These are phyloP conservation scores for Noctuana brunneofusca DNA, from an alignment of 2,888 invertebrate genomes.

Conservation along the genomic window DNA sequence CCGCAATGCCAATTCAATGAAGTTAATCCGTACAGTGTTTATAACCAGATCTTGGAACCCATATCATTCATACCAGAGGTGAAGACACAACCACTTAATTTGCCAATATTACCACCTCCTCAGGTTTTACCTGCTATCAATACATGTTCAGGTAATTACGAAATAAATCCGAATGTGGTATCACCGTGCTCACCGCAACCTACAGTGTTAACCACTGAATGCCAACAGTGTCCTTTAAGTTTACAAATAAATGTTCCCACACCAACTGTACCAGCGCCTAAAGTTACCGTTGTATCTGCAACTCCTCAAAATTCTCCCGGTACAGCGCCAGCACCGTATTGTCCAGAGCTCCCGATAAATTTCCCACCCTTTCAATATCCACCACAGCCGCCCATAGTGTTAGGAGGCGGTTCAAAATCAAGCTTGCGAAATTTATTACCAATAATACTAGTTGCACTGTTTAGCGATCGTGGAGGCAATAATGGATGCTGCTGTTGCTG, in stretches of 20 bases:
- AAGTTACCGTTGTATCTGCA: constrained; percentile 47
- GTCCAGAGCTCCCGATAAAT: constrained; percentile 24
- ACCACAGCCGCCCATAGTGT: constrained; percentile 47
- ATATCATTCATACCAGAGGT: constrained; percentile 23
- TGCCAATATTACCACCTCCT: constrained; percentile 33
- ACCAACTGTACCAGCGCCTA: constrained; percentile 47
- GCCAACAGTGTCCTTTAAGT: constrained; percentile 47
- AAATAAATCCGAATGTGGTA: constrained; percentile 31
- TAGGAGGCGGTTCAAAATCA: constrained; percentile 48
- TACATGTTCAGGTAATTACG: constrained; percentile 23
- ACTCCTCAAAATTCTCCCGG: constrained; percentile 29
- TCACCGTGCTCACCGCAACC: constrained; percentile 19
- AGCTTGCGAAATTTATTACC: constrained; percentile 52
- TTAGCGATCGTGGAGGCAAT: constrained; percentile 46
- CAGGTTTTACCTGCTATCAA: constrained; percentile 31
- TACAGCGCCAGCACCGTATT: constrained; percentile 18
- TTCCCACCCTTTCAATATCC: constrained; percentile 36
- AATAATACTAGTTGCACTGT: constrained; percentile 51
- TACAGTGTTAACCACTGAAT: constrained; percentile 28
- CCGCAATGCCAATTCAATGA: constrained; percentile 30
- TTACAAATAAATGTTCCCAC: constrained; percentile 57
- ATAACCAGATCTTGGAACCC: constrained; percentile 24
- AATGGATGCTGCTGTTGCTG: constrained; percentile 40
- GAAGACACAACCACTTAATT: constrained; percentile 21
- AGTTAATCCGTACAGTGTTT: constrained; percentile 16